Base-by-base conservation (phyloP, 2,113 vertebrate species). In the Nycticebus coucang region DNA sequence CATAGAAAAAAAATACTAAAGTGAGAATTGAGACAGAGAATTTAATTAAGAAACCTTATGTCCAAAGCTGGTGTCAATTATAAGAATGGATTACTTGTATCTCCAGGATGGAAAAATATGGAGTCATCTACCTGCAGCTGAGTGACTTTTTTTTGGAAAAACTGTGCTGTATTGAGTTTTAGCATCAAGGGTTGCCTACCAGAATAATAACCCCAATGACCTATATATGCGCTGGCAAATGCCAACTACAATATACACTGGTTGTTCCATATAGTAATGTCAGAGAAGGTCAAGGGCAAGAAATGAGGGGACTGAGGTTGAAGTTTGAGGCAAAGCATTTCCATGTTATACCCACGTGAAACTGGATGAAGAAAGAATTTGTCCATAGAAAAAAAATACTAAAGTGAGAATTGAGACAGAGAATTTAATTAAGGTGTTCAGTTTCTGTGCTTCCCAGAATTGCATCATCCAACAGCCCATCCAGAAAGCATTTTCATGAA, bases 371-470 rank as follows among this genome's bases (percentile, higher is more conserved):
- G 50, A 17, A 7, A 35, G 50, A 71, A 50, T 7, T 30, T 82
- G 21, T 85, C 37, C 82, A 13, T 8, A 92, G 26, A 87, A 5
- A 4, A 50, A 50, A 50, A 77, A 5, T 45, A 0, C 72, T 41
- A 41, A 41, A 41, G 41, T 41, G 41, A 41, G 41, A 3, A 41
- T 41, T 62, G 60, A 62, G 3, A 62, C 60, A 62, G 60, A 53
- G 53, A 62, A 62, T 74, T 95, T 93, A 80, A 79, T 86, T 57
- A 64, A 78, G 18, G 59, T 59, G 22, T 55, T 95, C 98, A 98
- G 59, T 97, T 99, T 98, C 99, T 53, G 98, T 98, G 28, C 97
- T 99, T 98, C 98, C 98, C 87, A 98, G 97, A 98, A 97, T 97
- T 0, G 97, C 97, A 7, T 92, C 96, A 84, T 97, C 99, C 88